Evolutionary conservation across 2,797 vertebrate species (phyloP).

Genomic region (Sebastes taczanowskii): DNA sequence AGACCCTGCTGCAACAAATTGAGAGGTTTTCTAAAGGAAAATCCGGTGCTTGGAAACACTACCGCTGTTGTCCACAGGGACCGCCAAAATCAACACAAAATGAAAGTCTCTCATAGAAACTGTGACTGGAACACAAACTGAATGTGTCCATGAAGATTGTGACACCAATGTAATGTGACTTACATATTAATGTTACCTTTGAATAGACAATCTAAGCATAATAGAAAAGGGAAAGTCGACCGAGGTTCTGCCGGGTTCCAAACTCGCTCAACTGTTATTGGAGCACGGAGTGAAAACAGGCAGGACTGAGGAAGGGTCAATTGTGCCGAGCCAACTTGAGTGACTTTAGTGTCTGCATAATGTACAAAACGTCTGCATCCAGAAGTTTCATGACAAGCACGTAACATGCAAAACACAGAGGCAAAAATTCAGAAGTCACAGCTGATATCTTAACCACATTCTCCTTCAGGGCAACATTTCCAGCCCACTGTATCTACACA

Average conservation of each 20-base stretch:
- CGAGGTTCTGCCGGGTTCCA: background rate
- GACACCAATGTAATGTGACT: no score
- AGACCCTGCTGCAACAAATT: no score
- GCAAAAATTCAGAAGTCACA: background rate
- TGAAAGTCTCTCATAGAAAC: no score
- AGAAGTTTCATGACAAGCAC: background rate
- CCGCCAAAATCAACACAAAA: no score
- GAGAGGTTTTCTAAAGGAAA: no score
- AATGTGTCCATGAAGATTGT: no score
- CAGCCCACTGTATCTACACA: conserved; percentile 5
- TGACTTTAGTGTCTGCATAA: background rate
- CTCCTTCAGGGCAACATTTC: background rate
- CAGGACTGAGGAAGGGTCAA: background rate
- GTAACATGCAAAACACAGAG: background rate
- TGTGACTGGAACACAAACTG: no score
- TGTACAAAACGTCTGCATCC: background rate
- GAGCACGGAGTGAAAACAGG: background rate
- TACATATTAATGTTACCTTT: no score
- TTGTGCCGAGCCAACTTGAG: background rate
- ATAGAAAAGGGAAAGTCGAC: background rate
- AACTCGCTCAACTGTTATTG: background rate
- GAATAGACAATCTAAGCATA: no score
- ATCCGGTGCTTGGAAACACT: no score
- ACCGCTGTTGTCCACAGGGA: no score
- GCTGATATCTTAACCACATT: background rate